These are phyloP conservation scores for Syngnathus acus DNA, from an alignment of 2,797 vertebrate species.

Conservation along the genomic window DNA sequence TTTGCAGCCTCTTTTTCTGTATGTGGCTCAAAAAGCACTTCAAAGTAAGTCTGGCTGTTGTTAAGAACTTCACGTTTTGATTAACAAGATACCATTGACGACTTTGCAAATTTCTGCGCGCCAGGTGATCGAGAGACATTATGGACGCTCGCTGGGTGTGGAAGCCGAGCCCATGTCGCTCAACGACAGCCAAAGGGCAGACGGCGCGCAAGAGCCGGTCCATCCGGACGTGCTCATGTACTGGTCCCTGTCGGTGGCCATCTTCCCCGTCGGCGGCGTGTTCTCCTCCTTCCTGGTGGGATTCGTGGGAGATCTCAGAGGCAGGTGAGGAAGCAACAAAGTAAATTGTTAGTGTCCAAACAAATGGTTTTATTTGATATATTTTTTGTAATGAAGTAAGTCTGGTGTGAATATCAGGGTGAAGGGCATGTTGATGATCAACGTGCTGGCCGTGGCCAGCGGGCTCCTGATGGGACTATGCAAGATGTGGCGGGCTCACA, in stretches of 20 bases:
- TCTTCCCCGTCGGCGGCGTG: constrained; percentile 87
- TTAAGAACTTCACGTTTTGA: too few relatives aligned
- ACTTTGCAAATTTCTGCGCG: background rate
- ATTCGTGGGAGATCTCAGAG: constrained; percentile 79
- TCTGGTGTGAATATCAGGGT: constrained; percentile 63
- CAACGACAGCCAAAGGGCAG: constrained; percentile 31
- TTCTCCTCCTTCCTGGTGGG: constrained; percentile 92
- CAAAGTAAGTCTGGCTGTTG: too few relatives aligned
- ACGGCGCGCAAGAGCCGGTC: rapidly evolving
- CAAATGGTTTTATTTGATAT: too few relatives aligned
- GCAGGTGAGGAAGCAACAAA: constrained; percentile 70
- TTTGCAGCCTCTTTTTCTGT: too few relatives aligned
- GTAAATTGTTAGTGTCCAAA: background rate
- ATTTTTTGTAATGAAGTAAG: too few relatives aligned
- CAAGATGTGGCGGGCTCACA: constrained; percentile 79
- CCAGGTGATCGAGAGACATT: constrained; percentile 83
- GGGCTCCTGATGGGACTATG: constrained; percentile 86
- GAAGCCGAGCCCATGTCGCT: constrained; percentile 10
- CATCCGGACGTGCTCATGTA: constrained; percentile 72
- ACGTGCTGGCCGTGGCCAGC: constrained; percentile 78
- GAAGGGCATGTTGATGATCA: constrained; percentile 84
- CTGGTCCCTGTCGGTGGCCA: constrained; percentile 89
- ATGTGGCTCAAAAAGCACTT: too few relatives aligned
- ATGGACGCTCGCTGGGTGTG: constrained; percentile 68
- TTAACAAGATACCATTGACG: too few relatives aligned